Conservation (phyloP, 2,113 vertebrate species). For the Fukomys damarensis region DNA sequence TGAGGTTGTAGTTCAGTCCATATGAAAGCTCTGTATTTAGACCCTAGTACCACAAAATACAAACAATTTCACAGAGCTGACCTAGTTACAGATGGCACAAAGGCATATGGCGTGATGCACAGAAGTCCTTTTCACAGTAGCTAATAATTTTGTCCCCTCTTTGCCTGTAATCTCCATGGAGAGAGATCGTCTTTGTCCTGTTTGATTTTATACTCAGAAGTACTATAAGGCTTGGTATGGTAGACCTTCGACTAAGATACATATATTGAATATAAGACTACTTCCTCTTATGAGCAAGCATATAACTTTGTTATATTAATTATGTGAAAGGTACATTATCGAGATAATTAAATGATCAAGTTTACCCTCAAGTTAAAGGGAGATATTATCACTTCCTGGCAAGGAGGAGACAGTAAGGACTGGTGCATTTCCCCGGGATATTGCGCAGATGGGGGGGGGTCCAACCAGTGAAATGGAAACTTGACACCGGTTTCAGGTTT, state of each 20-base stretch:
- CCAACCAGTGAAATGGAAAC: not conserved
- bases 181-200: not conserved
- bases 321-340: not conserved
- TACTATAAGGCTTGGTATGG: not conserved
- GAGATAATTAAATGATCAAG: not conserved
- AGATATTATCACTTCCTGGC: not conserved
- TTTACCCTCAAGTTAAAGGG: not conserved
- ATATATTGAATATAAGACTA: not conserved
- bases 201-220: not conserved
- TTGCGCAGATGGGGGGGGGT: accelerated
- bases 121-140: not conserved
- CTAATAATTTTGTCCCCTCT: not conserved
- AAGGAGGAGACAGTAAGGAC: not conserved
- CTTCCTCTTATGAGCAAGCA: not conserved
- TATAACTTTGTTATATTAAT: not conserved
- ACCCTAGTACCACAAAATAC: not conserved
- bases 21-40: not conserved
- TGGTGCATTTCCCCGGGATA: not conserved
- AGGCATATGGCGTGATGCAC: accelerated
- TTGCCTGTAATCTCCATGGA: not conserved
- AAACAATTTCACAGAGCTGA: not conserved
- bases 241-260: not conserved
- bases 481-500: not conserved
- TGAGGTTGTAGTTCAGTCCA: not conserved
- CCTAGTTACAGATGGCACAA: not conserved